Base-by-base conservation (phyloP, 1,140 invertebrate genomes). In the Propsilocerus akamusi region DNA sequence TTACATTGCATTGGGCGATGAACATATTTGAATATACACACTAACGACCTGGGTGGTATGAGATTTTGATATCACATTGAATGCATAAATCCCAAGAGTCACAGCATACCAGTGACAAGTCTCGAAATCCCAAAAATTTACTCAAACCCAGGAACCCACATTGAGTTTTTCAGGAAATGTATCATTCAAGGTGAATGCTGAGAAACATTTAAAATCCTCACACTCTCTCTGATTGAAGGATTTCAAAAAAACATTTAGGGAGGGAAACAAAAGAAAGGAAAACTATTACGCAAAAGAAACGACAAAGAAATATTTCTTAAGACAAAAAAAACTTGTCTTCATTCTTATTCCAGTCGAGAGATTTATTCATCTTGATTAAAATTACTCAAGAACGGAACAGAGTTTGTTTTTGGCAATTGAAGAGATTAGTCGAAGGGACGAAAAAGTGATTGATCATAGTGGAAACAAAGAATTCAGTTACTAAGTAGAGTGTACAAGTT, bases 331-430 rank as follows among this genome's bases (percentile, higher is more conserved):
- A 41, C 34, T 17, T 41, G 34, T 41, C 17, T 37, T 17, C 22
- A 41, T 41, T 41, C 34, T 41, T 20, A 41, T 41, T 41, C 17
- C 34, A 41, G 17, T 20, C 10, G 34, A 41, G 14, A 41, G 34
- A 41, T 20, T 41, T 41, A 41, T 41, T 41, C 22, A 41, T 41
- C 34, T 41, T 41, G 34, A 41, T 41, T 41, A 41, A 41, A 41
- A 41, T 41, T 17, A 5, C 14, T 37, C 22, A 20, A 30, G n/a
- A n/a, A 30, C 10, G 28, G 10, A 30, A n/a, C n/a, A n/a, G n/a
- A n/a, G n/a, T n/a, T n/a, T n/a, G n/a, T n/a, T n/a, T n/a, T n/a
- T n/a, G n/a, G n/a, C n/a, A n/a, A n/a, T n/a, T n/a, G n/a, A n/a
- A n/a, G n/a, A n/a, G n/a, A n/a, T n/a, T n/a, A n/a, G n/a, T n/a